A percentile compares a stretch with the other conserved stretches of the same genome.
phyloP scores from a whole-genome alignment of 2,797 vertebrate genomes.

The Neosalanx taihuensis region DNA sequence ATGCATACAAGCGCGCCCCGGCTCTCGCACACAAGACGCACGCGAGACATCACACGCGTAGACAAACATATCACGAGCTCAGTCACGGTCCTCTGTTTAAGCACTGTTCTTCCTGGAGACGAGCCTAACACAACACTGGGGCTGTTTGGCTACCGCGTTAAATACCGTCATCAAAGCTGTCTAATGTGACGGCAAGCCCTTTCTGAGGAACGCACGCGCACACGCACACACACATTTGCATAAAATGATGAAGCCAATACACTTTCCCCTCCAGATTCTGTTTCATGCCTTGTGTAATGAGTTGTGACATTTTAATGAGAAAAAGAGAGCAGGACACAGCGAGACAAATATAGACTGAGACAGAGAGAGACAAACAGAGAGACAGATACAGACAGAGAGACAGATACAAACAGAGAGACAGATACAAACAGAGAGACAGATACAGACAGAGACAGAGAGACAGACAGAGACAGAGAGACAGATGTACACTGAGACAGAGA shows the following conservation, averaged over 20 bases:
- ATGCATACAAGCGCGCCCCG: neutral
- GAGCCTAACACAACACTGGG: neutral
- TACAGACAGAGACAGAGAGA: too few relatives aligned
- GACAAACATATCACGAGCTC: too few relatives aligned
- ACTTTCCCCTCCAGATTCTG: slow-evolving; percentile 45
- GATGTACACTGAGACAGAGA: too few relatives aligned
- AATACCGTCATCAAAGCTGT: slow-evolving; percentile 5
- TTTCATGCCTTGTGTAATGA: slow-evolving; percentile 59
- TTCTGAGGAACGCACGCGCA: slow-evolving; percentile 16
- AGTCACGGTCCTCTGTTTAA: neutral
- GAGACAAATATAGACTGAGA: neutral
- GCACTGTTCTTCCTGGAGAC: slow-evolving; percentile 5
- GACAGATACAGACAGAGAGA: neutral
- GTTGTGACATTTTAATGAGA: slow-evolving; percentile 60
- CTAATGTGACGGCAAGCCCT: slow-evolving; percentile 3
- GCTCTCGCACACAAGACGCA: neutral
- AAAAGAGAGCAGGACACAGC: slow-evolving; percentile 29
- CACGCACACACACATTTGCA: slow-evolving; percentile 36
- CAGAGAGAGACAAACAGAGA: neutral
- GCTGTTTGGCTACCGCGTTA: neutral
- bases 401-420: too few relatives aligned
- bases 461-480: too few relatives aligned
- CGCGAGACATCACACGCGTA: neutral
- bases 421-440: too few relatives aligned
- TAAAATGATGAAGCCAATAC: slow-evolving; percentile 43